Evolutionary conservation across 2,888 invertebrate species (phyloP), one percentile per base, ranked within the genome.

Genomic region (Drosophila nr. perissopoda): DNA sequence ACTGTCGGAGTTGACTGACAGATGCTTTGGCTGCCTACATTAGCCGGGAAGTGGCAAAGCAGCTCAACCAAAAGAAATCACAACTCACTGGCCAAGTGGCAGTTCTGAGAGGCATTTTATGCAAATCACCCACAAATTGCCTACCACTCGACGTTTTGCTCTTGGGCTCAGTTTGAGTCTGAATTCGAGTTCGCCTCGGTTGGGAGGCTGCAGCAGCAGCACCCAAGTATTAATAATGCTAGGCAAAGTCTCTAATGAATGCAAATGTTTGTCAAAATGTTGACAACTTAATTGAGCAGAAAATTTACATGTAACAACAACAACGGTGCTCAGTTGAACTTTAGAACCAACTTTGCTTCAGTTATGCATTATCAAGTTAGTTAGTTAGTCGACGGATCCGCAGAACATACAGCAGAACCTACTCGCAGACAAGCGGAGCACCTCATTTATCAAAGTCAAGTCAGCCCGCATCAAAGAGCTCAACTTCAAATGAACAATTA

Each of bases 221-320:
- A 78, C 78, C 69, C 82, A 82, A 82, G 88, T 85, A 84, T 86
- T 89, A 89, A 87, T 89, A 89, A 84, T 89, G 78, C 80, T 68
- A 54, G 72, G 60, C 73, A 78, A 68, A 68, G 33, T 68, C 77
- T 76, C 87, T 87, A 90, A 87, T 90, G 78, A 90, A 84, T 84
- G 68, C 76, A 72, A 87, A 87, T 90, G 87, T 89, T 87, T 89
- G 87, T 79, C 83, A 80, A 81, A 85, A 78, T 87, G 81, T 76
- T 89, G 87, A 87, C 89, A 90, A 74, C 70, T 80, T 82, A 90
- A 90, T 90, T 90, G 90, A 77, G 80, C 82, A 71, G 89, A 89
- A 87, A 90, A 87, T 89, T 59, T 71, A 64, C 77, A 82, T 78
- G 52, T 25, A 66, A 52, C 62, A 73, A 25, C 57, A 63, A 45